Conservation (phyloP, 2,797 vertebrate species). For the Sebastes elongatus region DNA sequence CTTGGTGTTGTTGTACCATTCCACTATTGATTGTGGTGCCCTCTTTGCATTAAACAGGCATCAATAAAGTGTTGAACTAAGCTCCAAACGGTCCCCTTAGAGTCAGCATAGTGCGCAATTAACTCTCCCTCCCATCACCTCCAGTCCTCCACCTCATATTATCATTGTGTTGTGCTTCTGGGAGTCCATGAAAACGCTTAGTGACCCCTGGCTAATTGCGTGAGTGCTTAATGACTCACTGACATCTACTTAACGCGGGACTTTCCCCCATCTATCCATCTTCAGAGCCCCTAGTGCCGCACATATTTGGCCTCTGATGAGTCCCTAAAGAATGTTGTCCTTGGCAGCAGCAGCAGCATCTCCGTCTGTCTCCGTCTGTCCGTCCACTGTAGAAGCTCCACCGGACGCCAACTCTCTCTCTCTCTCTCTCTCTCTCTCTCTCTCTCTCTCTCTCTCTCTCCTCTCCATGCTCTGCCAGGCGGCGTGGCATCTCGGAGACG, state of each 20-base stretch:
- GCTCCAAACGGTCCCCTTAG: not conserved
- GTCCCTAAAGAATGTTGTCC: slow-evolving; percentile 42
- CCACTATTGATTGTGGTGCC: no score
- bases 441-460: no score
- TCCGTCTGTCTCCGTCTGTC: slow-evolving; percentile 5
- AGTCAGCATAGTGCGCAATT: no score
- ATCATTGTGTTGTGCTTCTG: not conserved
- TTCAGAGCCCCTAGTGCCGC: slow-evolving; percentile 1
- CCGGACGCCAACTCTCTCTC: slow-evolving; percentile 33
- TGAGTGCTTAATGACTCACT: slow-evolving; percentile 38
- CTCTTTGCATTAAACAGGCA: no score
- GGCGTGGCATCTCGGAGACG: slow-evolving; percentile 58
- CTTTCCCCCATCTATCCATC: slow-evolving; percentile 35
- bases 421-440: no score
- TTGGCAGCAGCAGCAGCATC: slow-evolving; percentile 42
- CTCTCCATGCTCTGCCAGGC: slow-evolving; percentile 41
- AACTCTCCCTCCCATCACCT: not conserved
- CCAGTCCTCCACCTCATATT: not conserved
- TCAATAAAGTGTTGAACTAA: not conserved
- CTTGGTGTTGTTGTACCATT: no score
- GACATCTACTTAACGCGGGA: slow-evolving; percentile 27
- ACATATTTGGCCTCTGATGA: slow-evolving; percentile 66
- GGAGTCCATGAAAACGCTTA: not conserved
- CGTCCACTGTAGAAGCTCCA: slow-evolving; percentile 55
- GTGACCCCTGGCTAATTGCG: slow-evolving; percentile 6